Evolutionary conservation across 2,797 vertebrate genomes (phyloP).

Genomic region (Emys orbicularis): DNA sequence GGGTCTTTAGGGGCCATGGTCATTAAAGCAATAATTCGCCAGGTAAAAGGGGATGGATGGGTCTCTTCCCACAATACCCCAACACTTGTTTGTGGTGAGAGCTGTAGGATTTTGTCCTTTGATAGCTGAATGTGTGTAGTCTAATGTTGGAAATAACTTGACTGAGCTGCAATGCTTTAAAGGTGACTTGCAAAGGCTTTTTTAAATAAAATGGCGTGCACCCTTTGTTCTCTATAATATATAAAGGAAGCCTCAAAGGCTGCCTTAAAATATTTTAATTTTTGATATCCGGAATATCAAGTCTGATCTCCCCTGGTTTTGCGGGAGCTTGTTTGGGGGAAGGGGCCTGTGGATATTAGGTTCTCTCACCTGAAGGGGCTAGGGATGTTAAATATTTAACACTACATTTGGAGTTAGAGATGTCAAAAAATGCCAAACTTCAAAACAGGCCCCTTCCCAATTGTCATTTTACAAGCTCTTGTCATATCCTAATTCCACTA

Average conservation of each 20-base stretch:
- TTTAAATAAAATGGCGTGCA: neutral
- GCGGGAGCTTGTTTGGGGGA: neutral
- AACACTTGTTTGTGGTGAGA: neutral
- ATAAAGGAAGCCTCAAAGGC: neutral
- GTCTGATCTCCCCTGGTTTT: neutral
- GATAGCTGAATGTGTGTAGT: neutral
- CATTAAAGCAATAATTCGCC: neutral
- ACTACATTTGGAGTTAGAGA: neutral
- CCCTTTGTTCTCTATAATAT: neutral
- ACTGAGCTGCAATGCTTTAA: neutral
- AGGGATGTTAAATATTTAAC: neutral
- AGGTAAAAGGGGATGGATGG: neutral
- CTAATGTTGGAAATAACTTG: neutral
- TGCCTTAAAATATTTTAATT: neutral
- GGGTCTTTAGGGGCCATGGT: neutral
- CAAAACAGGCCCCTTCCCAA: neutral
- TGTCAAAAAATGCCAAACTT: neutral
- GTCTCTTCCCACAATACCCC: neutral
- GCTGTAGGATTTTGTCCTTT: neutral
- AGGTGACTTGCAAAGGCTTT: neutral
- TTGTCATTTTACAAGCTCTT: neutral
- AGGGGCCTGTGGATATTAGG: neutral
- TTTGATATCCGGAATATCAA: neutral
- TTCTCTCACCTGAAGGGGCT: neutral
- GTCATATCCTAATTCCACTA: neutral